Base-by-base conservation (phyloP, 2,888 invertebrate species). In the Luperina testacea region DNA sequence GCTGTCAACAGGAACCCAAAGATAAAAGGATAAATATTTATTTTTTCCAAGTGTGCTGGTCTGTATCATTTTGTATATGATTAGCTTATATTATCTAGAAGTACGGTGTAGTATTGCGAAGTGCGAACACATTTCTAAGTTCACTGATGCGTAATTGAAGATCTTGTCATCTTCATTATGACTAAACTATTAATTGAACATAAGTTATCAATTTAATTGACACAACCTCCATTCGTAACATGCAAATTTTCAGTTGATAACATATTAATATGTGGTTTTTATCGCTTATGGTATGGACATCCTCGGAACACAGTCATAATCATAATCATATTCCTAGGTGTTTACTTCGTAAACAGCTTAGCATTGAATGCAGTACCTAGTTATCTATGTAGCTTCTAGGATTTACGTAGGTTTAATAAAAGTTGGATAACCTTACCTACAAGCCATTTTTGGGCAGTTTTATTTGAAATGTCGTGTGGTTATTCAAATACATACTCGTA, bases 231-330 rank as follows among this genome's bases (percentile, higher is more conserved):
- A 82, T 80, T 86, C 89, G 90, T 89, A 88, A 82, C 85, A 93
- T 93, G 91, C 89, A 87, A 93, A 94, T 93, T 90, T 89, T 90
- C 78, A 86, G 57, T 86, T 88, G 84, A 86, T 88, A 90, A 87
- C 92, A 89, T 88, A 91, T 92, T 90, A 92, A 91, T 72, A 88
- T 86, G 87, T 87, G 80, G 77, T 89, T 88, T 92, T 94, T 92
- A 94, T 92, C 84, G 87, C 83, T 80, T 70, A 85, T 84, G 80
- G 48, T 77, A 81, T 74, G 80, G 85, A 83, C 86, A 88, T 89
- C 89, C 85, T 89, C 88, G 84, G 59, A 74, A 57, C 63, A 63
- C 24, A 70, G 68, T 83, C 83, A 57, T 89, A 81, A 84, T 72
- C 51, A 45, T 75, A 80, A 81, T 75, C 63, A 76, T 80, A 82